A percentile compares a stretch with the other conserved stretches of the same genome.
Evolutionary conservation across 2,888 invertebrate species (phyloP).

Genomic region (Aelia acuminata): DNA sequence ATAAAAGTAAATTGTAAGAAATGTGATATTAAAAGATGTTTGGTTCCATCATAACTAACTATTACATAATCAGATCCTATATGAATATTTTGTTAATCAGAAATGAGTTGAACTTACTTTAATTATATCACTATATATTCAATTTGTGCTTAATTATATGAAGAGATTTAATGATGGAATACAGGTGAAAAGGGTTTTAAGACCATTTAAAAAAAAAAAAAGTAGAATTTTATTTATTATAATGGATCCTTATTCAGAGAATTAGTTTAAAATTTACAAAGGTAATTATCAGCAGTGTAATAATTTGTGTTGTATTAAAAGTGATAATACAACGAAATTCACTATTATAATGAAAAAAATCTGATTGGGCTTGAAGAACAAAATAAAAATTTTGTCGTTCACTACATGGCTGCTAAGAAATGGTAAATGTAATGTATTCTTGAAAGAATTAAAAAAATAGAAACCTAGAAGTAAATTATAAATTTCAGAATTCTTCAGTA

Average conservation of each 20-base stretch:
- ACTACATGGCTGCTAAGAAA: not conserved
- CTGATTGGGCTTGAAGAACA: conserved; percentile 9
- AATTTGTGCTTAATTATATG: not conserved
- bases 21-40: not conserved
- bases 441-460: not conserved
- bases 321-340: not conserved
- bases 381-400: not conserved
- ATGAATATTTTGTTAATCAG: not conserved
- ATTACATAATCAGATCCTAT: not conserved
- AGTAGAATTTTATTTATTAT: conserved; percentile 29
- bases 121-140: not conserved
- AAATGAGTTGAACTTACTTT: conserved; percentile 1
- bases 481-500: not conserved
- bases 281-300: not conserved
- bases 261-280: not conserved
- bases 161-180: not conserved
- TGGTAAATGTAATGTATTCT: conserved; percentile 11
- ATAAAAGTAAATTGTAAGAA: not conserved
- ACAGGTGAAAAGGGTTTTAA: not conserved
- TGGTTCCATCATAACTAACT: conserved; percentile 9
- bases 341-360: not conserved
- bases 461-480: not conserved
- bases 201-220: not conserved
- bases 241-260: conserved; percentile 15
- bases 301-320: not conserved